A percentile compares a stretch with the other conserved stretches of the same genome.
These are phyloP conservation scores for Trichoplax adhaerens DNA, from an alignment of 37 sponge, comb jelly and placozoan species.

Conservation along the genomic window DNA sequence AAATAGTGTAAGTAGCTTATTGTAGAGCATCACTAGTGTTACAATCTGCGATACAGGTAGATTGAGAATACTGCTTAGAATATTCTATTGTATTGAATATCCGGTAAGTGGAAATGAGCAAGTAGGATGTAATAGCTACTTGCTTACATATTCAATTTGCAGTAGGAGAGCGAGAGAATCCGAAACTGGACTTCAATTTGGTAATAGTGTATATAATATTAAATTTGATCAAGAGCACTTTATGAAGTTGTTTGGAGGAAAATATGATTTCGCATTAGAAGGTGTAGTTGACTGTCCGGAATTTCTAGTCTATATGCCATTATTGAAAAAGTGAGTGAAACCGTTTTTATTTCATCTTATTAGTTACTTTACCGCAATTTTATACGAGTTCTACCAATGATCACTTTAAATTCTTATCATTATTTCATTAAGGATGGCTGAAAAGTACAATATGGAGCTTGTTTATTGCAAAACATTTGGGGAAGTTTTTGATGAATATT, in stretches of 20 bases:
- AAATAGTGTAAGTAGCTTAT: conserved; percentile 64
- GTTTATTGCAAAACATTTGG: conserved; percentile 43
- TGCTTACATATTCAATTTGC: conserved; percentile 9
- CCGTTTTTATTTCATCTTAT: background rate
- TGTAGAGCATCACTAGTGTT: background rate
- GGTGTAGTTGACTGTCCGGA: conserved; percentile 89
- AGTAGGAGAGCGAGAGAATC: conserved; percentile 17
- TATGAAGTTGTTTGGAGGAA: conserved; percentile 77
- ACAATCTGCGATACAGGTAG: background rate
- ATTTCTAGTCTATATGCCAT: conserved; percentile 84
- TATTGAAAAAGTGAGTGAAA: conserved; percentile 22
- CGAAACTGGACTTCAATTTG: conserved; percentile 17
- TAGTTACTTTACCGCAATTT: background rate
- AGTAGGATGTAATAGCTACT: conserved; percentile 15
- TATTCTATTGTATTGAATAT: background rate
- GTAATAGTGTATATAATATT: conserved; percentile 30
- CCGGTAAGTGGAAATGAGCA: background rate
- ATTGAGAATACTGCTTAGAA: background rate
- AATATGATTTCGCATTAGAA: conserved; percentile 81
- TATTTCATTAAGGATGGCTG: conserved; percentile 44
- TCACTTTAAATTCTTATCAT: background rate
- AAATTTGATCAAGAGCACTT: conserved; percentile 12
- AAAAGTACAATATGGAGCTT: conserved; percentile 50
- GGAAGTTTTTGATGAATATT: conserved; percentile 51
- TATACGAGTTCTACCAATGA: no score